Evolutionary conservation across 2,113 vertebrate genomes (phyloP), one percentile per base, ranked within the genome.

Genomic region (Ascaphus truei): DNA sequence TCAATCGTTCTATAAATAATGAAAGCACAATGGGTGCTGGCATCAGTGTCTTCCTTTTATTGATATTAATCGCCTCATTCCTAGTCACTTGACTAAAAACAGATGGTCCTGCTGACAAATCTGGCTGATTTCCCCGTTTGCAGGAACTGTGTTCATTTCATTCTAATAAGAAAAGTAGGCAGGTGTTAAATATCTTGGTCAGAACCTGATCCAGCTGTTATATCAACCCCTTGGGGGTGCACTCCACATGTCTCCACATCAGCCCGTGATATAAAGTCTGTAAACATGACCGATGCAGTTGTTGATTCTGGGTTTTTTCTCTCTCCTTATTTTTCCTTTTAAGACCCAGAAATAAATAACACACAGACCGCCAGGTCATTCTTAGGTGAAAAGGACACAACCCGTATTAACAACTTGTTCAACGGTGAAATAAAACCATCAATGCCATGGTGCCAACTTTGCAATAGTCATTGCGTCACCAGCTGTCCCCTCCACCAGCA

Each of bases 111-210:
- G 26, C 37, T 45, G 27, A 33, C 18, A 34, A 23, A 52, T 53
- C 33, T 51, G 15, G 7, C 48, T 16, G 29, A 33, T 12, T 34
- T 18, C 34, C 9, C 33, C n/a, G 13, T 41, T 16, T n/a, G 20
- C 11, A 1, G 18, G 29, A 5, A 15, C 18, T 18, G 23, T 12
- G 23, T 62, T 16, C 34, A 5, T 29, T 29, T 5, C 26, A 11
- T 30, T 20, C 55, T 25, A 50, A 18, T 15, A 22, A 13, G 16
- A 18, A 31, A 57, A 57, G 31, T 29, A 50, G 23, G 34, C 52
- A 68, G 55, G 55, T 68, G 66, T 57, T 57, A 18, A 57, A 36
- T 57, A 18, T 57, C 66, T 33, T n/a, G 9, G 10, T 50, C 43
- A 33, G 27, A 27, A 7, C 65, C 7, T 5, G 23, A 48, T 58